Conservation (phyloP, 92 coral and sea anemone species). For the Porites lobata region DNA sequence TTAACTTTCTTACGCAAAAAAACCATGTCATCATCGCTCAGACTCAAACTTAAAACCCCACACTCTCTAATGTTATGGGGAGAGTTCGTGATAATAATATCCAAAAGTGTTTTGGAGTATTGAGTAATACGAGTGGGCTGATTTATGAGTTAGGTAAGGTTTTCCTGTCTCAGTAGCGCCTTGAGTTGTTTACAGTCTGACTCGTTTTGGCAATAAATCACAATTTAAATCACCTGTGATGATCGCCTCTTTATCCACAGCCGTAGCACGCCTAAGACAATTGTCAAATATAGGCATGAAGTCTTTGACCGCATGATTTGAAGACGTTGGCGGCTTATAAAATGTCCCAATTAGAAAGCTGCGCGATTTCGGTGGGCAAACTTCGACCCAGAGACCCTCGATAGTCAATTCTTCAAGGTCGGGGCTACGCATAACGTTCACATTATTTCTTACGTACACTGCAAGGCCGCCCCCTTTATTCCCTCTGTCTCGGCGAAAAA, state of each 20-base stretch:
- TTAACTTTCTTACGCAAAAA: too few relatives aligned
- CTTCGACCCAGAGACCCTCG: constrained; percentile 39
- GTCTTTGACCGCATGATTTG: constrained; percentile 31
- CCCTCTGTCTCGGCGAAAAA: constrained; percentile 31
- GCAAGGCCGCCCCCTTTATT: constrained; percentile 50
- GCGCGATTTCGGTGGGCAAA: constrained; percentile 37
- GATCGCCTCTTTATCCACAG: constrained; percentile 34
- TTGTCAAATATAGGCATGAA: constrained; percentile 43
- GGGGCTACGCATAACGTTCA: constrained; percentile 15
- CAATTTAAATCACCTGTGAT: constrained; percentile 47
- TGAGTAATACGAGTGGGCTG: too few relatives aligned
- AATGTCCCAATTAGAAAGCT: constrained; percentile 42
- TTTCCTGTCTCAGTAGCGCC: constrained; percentile 27
- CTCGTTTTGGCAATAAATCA: not conserved
- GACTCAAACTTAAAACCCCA: too few relatives aligned
- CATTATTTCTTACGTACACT: constrained; percentile 32
- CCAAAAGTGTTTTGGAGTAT: too few relatives aligned
- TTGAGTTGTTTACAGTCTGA: constrained; percentile 50
- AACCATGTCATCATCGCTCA: too few relatives aligned
- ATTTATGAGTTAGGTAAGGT: constrained; percentile 25
- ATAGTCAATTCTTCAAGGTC: constrained; percentile 27
- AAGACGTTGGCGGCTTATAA: constrained; percentile 57
- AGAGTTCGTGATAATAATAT: too few relatives aligned
- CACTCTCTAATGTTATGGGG: too few relatives aligned
- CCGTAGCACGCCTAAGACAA: constrained; percentile 36